Percentiles rank a stretch among this genome's conserved stretches.
Evolutionary conservation across 2,113 vertebrate genomes (phyloP).

Genomic region (Holacanthus passer): DNA sequence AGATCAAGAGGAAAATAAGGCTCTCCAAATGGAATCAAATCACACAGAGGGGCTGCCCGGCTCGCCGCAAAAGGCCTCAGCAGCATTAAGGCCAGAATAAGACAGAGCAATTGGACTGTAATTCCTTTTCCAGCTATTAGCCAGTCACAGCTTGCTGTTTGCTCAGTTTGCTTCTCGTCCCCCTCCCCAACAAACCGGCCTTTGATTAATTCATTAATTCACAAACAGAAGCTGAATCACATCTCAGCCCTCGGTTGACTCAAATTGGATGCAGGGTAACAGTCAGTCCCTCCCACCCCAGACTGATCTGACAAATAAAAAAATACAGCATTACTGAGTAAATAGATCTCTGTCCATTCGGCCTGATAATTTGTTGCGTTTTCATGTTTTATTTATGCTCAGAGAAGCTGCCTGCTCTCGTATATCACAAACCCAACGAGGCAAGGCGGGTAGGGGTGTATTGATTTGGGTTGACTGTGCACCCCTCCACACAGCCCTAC

Average conservation of each 20-base stretch:
- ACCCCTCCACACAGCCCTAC: conserved; percentile 50
- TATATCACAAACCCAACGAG: conserved; percentile 80
- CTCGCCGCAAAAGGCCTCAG: conserved; percentile 71
- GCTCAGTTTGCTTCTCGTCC: conserved; percentile 61
- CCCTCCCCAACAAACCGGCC: conserved; percentile 42
- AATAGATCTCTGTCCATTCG: conserved; percentile 79
- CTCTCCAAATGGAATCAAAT: conserved; percentile 84
- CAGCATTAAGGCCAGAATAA: conserved; percentile 75
- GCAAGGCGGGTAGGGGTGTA: conserved; percentile 73
- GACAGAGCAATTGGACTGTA: conserved; percentile 81
- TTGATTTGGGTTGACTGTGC: conserved; percentile 78
- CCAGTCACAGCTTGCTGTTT: conserved; percentile 69
- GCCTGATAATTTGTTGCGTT: conserved; percentile 81
- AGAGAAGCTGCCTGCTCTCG: conserved; percentile 73
- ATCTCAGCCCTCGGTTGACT: conserved; percentile 66
- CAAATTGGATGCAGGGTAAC: conserved; percentile 79
- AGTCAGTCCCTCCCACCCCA: conserved; percentile 70
- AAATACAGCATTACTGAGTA: conserved; percentile 73
- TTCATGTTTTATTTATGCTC: conserved; percentile 85
- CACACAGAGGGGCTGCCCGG: conserved; percentile 73
- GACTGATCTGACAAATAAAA: conserved; percentile 67
- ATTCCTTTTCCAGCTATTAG: conserved; percentile 85
- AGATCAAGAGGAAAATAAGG: conserved; percentile 84
- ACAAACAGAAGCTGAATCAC: conserved; percentile 80
- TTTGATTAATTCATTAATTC: conserved; percentile 86